Conservation (phyloP, 2,113 vertebrate species). For the Oncorhynchus masou region DNA sequence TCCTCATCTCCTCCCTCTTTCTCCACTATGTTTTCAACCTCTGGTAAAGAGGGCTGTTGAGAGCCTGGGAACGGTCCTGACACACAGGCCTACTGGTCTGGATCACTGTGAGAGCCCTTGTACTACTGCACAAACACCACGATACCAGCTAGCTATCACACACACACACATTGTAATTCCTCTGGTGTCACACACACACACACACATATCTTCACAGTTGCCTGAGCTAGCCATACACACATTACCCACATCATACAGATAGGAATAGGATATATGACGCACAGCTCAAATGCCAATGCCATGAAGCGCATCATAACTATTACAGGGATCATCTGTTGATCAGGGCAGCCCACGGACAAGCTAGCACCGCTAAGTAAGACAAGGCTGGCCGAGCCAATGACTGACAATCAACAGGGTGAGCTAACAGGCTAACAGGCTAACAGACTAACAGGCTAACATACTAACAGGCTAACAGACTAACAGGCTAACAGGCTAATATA, state of each 20-base stretch:
- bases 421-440: background rate
- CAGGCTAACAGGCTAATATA: too few species aligned
- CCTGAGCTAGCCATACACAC: slow-evolving; percentile 3
- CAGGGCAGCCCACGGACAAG: background rate
- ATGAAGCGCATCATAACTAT: too few species aligned
- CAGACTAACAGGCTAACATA: accelerated
- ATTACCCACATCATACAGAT: background rate
- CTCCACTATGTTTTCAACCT: background rate
- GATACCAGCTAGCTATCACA: too few species aligned
- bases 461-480: too few species aligned
- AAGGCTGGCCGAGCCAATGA: background rate
- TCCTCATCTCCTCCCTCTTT: background rate
- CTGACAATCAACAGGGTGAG: background rate
- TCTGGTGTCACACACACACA: background rate
- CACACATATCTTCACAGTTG: slow-evolving; percentile 4
- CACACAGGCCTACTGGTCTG: background rate
- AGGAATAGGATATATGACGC: slow-evolving; percentile 22
- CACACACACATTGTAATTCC: background rate
- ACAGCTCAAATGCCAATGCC: slow-evolving; percentile 34
- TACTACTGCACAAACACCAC: slow-evolving; percentile 7
- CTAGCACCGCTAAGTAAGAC: background rate
- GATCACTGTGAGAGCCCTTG: slow-evolving; percentile 27
- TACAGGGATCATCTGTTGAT: too few species aligned
- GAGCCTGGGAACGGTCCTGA: slow-evolving; percentile 17
- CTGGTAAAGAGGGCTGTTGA: background rate